Base-by-base conservation (phyloP, 2,113 vertebrate species). In the Spea bombifrons region DNA sequence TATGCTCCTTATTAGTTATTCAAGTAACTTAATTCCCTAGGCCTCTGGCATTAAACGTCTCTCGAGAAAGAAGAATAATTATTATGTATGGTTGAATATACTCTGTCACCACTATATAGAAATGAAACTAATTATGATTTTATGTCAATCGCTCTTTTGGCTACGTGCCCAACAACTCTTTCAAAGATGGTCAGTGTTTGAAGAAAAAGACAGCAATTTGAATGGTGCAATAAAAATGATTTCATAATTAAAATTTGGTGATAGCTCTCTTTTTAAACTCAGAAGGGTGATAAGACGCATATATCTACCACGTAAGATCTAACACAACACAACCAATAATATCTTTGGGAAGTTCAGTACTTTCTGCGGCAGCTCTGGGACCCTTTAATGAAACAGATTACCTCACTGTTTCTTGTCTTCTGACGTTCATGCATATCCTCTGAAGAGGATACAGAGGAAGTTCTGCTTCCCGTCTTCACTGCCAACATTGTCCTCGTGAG, bases 231-330 rank as follows among this genome's bases (percentile, higher is more conserved):
- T 80, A 74, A 80, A 80, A 61, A 80, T 61, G 50, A 74, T 73
- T 73, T 74, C 30, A 74, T 80, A 74, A 80, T 80, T 80, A 80
- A 80, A 80, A 74, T 80, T 80, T 80, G 78, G 73, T 80, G 71
- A 80, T 17, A 47, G 64, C 71, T 61, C 64, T 74, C 71, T 64
- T 80, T 74, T 67, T 74, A 68, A 80, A 71, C 68, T 80, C 52
- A 74, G 52, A 55, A 30, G 69, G 8, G 16, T 43, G 50, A 68
- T 66, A 61, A 61, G 71, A 74, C 59, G 59, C 64, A 61, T 80
- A 61, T 80, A 80, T 50, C 77, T 79, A 50, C 57, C 77, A 79
- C 73, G 73, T 79, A 73, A 73, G 70, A 61, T 78, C 69, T 72
- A n/a, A n/a, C n/a, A 61, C 69, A 72, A 66, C 44, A 53, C 45